A percentile compares a stretch with the other conserved stretches of the same genome.
Conservation (phyloP, 2,113 vertebrate species). For the Micromys minutus region DNA sequence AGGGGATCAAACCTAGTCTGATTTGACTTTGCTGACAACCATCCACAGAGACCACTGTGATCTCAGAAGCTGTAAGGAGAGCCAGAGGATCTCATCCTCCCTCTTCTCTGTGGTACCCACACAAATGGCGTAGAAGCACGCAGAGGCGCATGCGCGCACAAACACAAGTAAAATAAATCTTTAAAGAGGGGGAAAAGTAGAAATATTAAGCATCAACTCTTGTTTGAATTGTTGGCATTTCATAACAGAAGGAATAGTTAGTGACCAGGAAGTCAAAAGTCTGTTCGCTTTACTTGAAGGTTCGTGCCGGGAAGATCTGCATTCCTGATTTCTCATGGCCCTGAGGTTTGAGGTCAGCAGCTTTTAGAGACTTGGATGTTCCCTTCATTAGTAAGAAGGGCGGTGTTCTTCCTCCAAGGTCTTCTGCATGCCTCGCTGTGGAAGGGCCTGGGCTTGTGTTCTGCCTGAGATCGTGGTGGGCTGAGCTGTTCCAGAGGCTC, state of each 20-base stretch:
- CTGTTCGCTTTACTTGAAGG: background rate
- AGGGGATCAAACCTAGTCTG: background rate
- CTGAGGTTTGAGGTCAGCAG: background rate
- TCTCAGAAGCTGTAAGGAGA: background rate
- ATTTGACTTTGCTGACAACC: background rate
- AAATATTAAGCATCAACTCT: background rate
- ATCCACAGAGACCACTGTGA: background rate
- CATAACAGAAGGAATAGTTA: background rate
- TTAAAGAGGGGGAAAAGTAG: background rate
- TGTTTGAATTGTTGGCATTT: background rate
- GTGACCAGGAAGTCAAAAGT: background rate
- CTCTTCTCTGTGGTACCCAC: background rate
- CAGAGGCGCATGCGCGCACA: background rate
- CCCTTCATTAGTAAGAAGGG: background rate
- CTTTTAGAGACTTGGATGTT: background rate
- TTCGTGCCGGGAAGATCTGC: background rate
- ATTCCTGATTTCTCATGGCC: background rate
- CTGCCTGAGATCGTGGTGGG: background rate
- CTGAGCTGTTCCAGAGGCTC: background rate
- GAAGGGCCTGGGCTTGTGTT: background rate
- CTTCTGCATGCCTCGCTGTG: background rate
- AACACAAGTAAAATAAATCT: background rate
- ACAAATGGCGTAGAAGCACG: background rate
- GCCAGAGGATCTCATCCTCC: background rate
- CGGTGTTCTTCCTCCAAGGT: background rate